Percentiles rank a stretch among this genome's conserved stretches.
phyloP scores from a whole-genome alignment of 2,888 invertebrate species.

The Lepeophtheirus nordmannii region DNA sequence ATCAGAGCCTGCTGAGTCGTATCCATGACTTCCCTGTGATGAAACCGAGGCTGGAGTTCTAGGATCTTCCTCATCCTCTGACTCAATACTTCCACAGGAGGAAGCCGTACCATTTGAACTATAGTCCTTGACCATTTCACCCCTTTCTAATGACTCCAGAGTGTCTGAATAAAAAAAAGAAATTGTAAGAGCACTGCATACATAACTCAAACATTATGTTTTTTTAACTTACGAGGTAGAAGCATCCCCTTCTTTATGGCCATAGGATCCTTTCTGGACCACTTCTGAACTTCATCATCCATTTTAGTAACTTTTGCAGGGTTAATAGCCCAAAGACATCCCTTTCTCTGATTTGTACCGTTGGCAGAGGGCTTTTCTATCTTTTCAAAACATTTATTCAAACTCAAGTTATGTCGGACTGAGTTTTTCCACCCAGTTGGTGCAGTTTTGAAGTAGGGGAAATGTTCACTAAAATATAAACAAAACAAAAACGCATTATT shows the following conservation, averaged over 20 bases:
- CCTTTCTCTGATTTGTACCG: slow-evolving; percentile 43
- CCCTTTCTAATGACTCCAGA: slow-evolving; percentile 63
- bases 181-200: slow-evolving; percentile 12
- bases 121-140: slow-evolving; percentile 60
- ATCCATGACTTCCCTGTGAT: slow-evolving; percentile 25
- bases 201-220: background rate
- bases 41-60: slow-evolving; percentile 27
- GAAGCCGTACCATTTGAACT: slow-evolving; percentile 34
- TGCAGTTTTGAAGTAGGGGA: slow-evolving; percentile 95
- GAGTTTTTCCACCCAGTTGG: slow-evolving; percentile 99
- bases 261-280: slow-evolving; percentile 84
- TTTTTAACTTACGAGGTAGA: slow-evolving; percentile 51
- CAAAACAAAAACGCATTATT: slow-evolving; percentile 19
- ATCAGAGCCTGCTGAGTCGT: slow-evolving; percentile 22
- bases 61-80: slow-evolving; percentile 43
- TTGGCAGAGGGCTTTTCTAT: slow-evolving; percentile 84
- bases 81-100: slow-evolving; percentile 38
- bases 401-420: slow-evolving; percentile 84
- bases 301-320: slow-evolving; percentile 85
- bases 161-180: slow-evolving; percentile 43
- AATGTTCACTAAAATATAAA: slow-evolving; percentile 62
- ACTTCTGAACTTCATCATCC: slow-evolving; percentile 95
- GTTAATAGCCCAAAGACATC: slow-evolving; percentile 92
- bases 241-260: slow-evolving; percentile 87
- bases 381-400: slow-evolving; percentile 97